A percentile compares a stretch with the other conserved stretches of the same genome.
phyloP scores from a whole-genome alignment of 2,797 vertebrate species.

The Sebastes steindachneri region DNA sequence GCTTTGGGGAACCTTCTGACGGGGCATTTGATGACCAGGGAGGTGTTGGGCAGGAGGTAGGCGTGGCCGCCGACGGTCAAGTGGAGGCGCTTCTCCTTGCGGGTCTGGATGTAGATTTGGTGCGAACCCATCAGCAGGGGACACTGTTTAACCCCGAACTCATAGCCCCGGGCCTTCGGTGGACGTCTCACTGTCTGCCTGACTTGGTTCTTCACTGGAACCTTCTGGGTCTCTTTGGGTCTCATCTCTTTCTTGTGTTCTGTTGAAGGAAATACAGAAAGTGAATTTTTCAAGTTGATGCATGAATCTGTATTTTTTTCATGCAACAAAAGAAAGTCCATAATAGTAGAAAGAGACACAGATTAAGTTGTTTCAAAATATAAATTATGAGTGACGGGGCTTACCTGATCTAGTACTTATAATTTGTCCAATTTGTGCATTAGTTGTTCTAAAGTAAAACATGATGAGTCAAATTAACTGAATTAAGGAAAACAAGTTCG shows the following conservation, averaged over 20 bases:
- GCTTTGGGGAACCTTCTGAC: conserved; percentile 87
- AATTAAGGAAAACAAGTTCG: no score
- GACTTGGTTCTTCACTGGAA: conserved; percentile 13
- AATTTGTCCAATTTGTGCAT: neutral
- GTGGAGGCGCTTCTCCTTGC: conserved; percentile 87
- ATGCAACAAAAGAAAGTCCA: neutral
- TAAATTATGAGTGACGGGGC: no score
- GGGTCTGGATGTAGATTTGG: conserved; percentile 90
- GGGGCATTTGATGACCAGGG: conserved; percentile 90
- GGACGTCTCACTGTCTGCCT: conserved; percentile 6
- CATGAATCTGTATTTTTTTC: neutral
- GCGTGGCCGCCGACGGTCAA: conserved; percentile 90
- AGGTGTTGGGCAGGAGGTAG: conserved; percentile 91
- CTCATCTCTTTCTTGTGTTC: conserved; percentile 76
- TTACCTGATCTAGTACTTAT: fast-evolving
- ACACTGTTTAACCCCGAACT: conserved; percentile 62
- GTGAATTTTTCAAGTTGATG: neutral
- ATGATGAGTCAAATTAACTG: no score
- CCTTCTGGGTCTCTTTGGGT: conserved; percentile 40
- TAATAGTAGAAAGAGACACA: neutral
- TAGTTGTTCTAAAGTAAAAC: no score
- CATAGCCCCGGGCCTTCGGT: neutral
- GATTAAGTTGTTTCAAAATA: neutral
- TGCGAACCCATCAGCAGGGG: conserved; percentile 83
- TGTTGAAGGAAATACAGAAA: conserved; percentile 41